These are phyloP conservation scores for Anguilla pacifica DNA, from an alignment of 2,797 vertebrate species.

Conservation along the genomic window DNA sequence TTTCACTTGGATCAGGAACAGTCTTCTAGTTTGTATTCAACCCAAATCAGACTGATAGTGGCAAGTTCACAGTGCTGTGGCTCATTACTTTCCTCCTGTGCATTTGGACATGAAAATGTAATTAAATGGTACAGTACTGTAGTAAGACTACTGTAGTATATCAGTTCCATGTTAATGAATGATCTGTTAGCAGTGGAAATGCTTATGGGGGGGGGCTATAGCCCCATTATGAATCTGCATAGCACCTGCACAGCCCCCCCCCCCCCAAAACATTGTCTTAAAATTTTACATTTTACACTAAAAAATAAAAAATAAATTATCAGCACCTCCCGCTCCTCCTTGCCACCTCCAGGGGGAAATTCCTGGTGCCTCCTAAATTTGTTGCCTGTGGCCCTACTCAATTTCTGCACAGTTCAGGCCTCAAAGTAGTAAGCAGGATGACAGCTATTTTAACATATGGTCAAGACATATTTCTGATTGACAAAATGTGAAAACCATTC, in stretches of 20 bases:
- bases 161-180: too few species aligned
- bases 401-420: background rate
- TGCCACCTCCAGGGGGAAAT: too few species aligned
- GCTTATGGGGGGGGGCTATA: too few species aligned
- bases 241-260: too few species aligned
- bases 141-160: background rate
- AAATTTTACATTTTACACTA: too few species aligned
- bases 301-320: too few species aligned
- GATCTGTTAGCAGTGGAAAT: too few species aligned
- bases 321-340: too few species aligned
- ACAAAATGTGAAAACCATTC: background rate
- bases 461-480: background rate
- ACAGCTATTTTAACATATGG: background rate
- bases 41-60: background rate
- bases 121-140: background rate
- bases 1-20: too few species aligned
- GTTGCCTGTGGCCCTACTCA: background rate
- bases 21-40: background rate
- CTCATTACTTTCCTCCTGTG: background rate
- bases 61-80: background rate
- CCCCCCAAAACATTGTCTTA: too few species aligned
- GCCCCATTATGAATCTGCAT: too few species aligned
- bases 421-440: background rate
- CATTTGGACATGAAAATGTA: background rate
- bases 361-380: too few species aligned